Evolutionary conservation across 2,888 invertebrate genomes (phyloP).

Genomic region (Baccha elongata): DNA sequence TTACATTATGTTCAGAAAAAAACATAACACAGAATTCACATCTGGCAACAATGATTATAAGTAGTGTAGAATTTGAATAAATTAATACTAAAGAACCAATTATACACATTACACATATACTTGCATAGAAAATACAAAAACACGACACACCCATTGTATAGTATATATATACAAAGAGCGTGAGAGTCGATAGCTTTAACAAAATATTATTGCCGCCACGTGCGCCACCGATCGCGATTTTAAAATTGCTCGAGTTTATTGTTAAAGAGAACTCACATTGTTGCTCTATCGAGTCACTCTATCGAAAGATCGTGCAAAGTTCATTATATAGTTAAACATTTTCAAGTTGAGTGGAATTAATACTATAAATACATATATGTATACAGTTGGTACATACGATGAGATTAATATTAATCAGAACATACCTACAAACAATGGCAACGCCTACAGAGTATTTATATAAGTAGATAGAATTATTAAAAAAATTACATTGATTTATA

Average conservation of each 20-base stretch:
- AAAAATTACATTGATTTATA: too few relatives aligned
- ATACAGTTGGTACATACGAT: too few relatives aligned
- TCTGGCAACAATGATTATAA: too few relatives aligned
- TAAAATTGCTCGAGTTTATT: conserved; percentile 2
- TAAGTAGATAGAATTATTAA: too few relatives aligned
- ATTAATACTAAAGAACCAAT: background rate
- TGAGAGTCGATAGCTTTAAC: conserved; percentile 34
- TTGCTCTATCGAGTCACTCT: background rate
- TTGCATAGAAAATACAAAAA: background rate
- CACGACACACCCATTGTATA: conserved; percentile 30
- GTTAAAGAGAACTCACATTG: background rate
- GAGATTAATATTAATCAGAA: too few relatives aligned
- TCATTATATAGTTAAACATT: background rate
- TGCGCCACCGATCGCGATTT: conserved; percentile 40
- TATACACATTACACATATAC: background rate
- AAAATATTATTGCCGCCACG: conserved; percentile 61
- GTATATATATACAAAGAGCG: background rate
- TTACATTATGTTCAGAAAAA: too few relatives aligned
- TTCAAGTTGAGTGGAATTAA: background rate
- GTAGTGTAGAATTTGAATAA: too few relatives aligned
- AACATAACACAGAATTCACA: too few relatives aligned
- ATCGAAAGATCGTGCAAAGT: background rate
- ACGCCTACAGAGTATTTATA: too few relatives aligned
- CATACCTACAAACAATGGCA: too few relatives aligned
- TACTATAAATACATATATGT: too few relatives aligned